phyloP scores from a whole-genome alignment of 2,797 vertebrate genomes.

The Euphonia xanthogaster region DNA sequence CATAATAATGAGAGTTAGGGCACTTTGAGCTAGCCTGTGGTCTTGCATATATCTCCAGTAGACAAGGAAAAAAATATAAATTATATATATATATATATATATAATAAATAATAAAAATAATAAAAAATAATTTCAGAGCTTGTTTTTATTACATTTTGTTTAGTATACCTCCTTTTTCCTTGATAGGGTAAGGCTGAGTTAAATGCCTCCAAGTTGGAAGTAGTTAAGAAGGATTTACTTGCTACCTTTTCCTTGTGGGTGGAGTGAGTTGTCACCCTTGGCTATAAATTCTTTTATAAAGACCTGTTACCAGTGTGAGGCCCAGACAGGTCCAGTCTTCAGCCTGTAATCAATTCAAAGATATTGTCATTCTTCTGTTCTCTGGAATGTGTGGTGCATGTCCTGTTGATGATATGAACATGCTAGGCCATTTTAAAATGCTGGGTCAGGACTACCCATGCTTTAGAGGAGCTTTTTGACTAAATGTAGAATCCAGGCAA shows the following conservation, averaged over 20 bases:
- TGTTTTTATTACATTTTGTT: not conserved
- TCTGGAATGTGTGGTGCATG: not conserved
- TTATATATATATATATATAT: too few species aligned
- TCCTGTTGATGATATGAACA: not conserved
- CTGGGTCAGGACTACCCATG: not conserved
- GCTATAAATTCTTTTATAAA: not conserved
- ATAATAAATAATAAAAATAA: not conserved
- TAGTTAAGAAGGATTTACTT: not conserved
- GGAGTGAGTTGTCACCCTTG: not conserved
- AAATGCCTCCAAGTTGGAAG: not conserved
- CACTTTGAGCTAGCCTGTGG: not conserved
- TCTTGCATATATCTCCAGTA: not conserved
- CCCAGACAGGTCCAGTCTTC: not conserved
- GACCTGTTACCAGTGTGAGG: not conserved
- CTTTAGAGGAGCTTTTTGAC: not conserved
- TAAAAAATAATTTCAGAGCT: not conserved
- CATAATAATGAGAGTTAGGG: not conserved
- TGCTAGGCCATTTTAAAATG: too few species aligned
- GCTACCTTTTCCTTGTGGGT: not conserved
- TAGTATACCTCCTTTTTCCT: not conserved
- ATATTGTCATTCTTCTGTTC: not conserved
- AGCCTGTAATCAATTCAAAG: not conserved
- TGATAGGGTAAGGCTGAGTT: not conserved
- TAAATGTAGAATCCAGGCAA: not conserved
- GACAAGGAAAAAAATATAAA: not conserved